Base-by-base conservation (phyloP, 2,888 invertebrate species). In the Plusia festucae region DNA sequence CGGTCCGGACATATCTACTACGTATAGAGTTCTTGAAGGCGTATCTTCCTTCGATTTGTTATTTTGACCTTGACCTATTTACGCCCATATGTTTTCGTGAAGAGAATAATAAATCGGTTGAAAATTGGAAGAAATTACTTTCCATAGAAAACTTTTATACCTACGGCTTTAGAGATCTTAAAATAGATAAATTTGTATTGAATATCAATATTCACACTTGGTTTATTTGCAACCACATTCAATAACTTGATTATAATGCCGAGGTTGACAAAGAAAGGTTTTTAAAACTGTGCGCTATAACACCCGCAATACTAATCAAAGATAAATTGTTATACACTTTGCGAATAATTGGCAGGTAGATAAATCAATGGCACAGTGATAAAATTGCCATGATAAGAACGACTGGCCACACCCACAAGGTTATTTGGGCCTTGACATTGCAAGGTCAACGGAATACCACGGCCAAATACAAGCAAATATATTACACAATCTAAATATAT, bases 341-440 rank as follows among this genome's bases (percentile, higher is more conserved):
- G 11, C 18, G 9, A 20, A 49, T 4, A 20, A 15, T 15, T 1
- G n/a, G 40, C 11, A 18, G 46, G 16, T 20, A 18, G 18, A 46
- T 46, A 46, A 54, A 60, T 46, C 2, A 34, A 56, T 49, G 34
- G 3, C 5, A 9, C 55, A 68, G 11, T 11, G 22, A 24, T 44
- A 15, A 16, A 40, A 44, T n/a, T 65, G 34, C 52, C 52, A 53
- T 58, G 34, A 49, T 49, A 49, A 18, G 27, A 9, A 9, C 30
- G 24, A 9, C 4, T 9, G 9, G 9, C 2, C 32, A 51, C n/a
- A 54, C 32, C 27, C 52, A 52, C 18, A 22, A n/a, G 20, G 11
- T 13, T 7, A 34, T 69, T 27, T 49, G 20, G 20, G 30, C 69
- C 56, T 13, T 74, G 70, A 60, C 32, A 34, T 18, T 60, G 44